Evolutionary conservation across 2,888 invertebrate species (phyloP).

Genomic region (Meloe dianella): DNA sequence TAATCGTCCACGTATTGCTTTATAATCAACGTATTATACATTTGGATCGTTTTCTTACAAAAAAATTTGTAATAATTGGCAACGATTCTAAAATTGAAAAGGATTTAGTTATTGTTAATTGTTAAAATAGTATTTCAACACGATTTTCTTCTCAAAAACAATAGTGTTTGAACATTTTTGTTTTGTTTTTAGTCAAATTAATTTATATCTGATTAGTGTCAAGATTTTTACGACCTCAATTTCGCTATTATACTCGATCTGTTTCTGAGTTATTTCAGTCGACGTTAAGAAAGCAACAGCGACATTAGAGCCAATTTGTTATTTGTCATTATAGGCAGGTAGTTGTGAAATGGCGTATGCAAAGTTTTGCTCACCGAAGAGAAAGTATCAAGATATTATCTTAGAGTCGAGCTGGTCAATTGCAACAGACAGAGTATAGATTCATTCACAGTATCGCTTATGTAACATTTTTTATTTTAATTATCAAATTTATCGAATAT

Average conservation of each 20-base stretch:
- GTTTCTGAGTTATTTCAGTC: no score
- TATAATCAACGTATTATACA: not conserved
- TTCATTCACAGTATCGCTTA: not conserved
- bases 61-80: not conserved
- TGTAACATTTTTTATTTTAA: not conserved
- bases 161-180: not conserved
- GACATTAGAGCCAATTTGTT: no score
- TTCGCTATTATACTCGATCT: not conserved
- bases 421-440: not conserved
- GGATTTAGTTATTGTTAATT: not conserved
- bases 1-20: not conserved
- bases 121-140: not conserved
- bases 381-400: not conserved
- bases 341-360: no score
- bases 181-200: not conserved
- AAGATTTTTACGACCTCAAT: constrained; percentile 3
- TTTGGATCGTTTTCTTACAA: not conserved
- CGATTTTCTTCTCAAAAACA: no score
- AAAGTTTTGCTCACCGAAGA: no score
- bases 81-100: not conserved
- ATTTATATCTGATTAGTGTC: constrained; percentile 3
- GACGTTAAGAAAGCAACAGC: no score
- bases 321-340: no score
- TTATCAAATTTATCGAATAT: not conserved
- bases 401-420: not conserved